Evolutionary conservation across 2,113 vertebrate genomes (phyloP), one percentile per base, ranked within the genome.

Genomic region (Holacanthus passer): DNA sequence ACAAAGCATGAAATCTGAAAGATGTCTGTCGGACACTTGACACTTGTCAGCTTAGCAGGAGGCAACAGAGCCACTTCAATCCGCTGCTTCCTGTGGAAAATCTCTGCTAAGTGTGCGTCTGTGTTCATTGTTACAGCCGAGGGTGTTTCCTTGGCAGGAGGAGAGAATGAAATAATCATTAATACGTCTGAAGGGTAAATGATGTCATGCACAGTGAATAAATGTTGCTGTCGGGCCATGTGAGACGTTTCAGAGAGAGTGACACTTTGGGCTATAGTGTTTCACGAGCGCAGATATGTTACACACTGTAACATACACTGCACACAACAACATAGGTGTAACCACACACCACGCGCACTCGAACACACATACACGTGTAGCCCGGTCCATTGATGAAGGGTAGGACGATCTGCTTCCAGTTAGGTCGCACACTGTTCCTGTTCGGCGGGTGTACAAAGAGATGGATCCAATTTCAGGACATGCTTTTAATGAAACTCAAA

Each of bases 401-500:
- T 55, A 48, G 76, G 79, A 81, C 43, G 84, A 90, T 95, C 94
- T 95, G 94, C 91, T 94, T 94, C 84, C 87, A 93, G 89, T 95
- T 95, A 95, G 71, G 76, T 78, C n/a, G 81, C 76, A 70, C 88
- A 77, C 84, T 79, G 92, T 88, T 92, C 85, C 90, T 85, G 87
- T 89, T 90, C 67, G 24, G 78, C 60, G 48, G 63, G 59, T 68
- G 88, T 88, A 90, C 91, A 93, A 94, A 92, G 88, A 82, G 73
- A 79, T 53, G 78, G 94, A 89, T 94, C 93, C 74, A 74, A 78
- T 94, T 95, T 94, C 92, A 88, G 85, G 91, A 94, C 89, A 84
- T 93, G 94, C 93, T 95, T 94, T 92, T 93, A 92, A 94, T 94
- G 93, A 91, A 94, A 92, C 87, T 92, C 92, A 91, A 95, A 94